phyloP scores from a whole-genome alignment of 2,113 vertebrate species.

The Dipodomys ordii region DNA sequence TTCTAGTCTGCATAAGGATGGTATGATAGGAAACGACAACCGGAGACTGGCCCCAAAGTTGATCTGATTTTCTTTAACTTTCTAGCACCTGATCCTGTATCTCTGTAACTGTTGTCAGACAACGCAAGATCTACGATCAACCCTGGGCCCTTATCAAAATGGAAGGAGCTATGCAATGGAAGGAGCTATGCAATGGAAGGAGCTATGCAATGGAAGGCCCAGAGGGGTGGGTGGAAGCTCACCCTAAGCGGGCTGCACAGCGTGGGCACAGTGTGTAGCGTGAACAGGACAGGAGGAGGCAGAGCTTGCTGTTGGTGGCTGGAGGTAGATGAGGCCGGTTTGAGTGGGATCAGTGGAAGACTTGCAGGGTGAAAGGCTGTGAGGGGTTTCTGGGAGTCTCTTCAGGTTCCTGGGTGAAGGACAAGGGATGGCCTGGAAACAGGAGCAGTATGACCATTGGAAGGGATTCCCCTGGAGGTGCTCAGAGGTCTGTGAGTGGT shows the following conservation, averaged over 20 bases:
- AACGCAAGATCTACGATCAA: not conserved
- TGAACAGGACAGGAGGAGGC: not conserved
- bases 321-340: not conserved
- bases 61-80: constrained; percentile 22
- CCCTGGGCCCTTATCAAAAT: not conserved
- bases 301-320: not conserved
- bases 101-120: not conserved
- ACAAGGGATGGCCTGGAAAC: not conserved
- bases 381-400: no score
- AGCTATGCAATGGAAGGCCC: not conserved
- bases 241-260: not conserved
- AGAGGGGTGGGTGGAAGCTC: not conserved
- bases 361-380: not conserved
- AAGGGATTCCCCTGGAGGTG: not conserved
- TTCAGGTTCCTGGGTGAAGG: not conserved
- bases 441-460: fast-evolving
- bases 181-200: not conserved
- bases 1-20: not conserved
- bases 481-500: not conserved
- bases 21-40: not conserved
- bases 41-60: not conserved
- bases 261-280: no score
- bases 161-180: not conserved
- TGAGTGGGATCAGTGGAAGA: not conserved
- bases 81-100: not conserved